phyloP scores from a whole-genome alignment of 2,113 vertebrate species.

The Benitochromis conjunctus region DNA sequence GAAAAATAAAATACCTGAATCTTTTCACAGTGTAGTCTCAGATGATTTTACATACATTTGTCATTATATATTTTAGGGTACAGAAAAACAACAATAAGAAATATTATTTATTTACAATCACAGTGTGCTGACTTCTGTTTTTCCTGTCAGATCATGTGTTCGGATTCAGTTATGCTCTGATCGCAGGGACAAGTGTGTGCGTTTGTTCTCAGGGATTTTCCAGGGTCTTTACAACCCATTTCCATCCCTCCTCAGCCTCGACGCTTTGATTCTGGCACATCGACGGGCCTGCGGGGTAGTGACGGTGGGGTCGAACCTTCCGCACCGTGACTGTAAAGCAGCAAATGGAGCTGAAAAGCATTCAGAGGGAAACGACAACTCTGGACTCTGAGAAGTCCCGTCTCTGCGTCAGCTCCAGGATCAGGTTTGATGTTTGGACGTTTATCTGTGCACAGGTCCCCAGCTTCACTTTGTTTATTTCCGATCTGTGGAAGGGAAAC shows the following conservation, averaged over 20 bases:
- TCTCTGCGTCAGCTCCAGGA: neutral
- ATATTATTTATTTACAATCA: neutral
- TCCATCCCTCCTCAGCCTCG: neutral
- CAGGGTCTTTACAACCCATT: conserved; percentile 19
- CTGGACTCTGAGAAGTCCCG: neutral
- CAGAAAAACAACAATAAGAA: neutral
- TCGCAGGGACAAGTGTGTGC: neutral
- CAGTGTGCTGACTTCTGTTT: neutral
- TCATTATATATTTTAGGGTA: neutral
- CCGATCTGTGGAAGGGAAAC: neutral
- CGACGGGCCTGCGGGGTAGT: neutral
- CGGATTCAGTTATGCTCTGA: neutral
- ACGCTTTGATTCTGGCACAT: neutral
- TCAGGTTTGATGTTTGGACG: neutral
- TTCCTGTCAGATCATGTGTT: neutral
- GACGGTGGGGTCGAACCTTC: neutral
- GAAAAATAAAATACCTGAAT: neutral
- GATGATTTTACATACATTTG: neutral
- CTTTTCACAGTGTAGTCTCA: neutral
- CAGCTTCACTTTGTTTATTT: neutral
- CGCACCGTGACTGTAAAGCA: conserved; percentile 27
- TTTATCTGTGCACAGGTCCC: neutral
- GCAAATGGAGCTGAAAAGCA: conserved; percentile 59
- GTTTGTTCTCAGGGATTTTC: conserved; percentile 7
- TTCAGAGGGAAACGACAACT: neutral